Percentiles rank a stretch among this genome's conserved stretches.
Evolutionary conservation across 1,140 invertebrate species (phyloP).

Genomic region (Centruroides vittatus): DNA sequence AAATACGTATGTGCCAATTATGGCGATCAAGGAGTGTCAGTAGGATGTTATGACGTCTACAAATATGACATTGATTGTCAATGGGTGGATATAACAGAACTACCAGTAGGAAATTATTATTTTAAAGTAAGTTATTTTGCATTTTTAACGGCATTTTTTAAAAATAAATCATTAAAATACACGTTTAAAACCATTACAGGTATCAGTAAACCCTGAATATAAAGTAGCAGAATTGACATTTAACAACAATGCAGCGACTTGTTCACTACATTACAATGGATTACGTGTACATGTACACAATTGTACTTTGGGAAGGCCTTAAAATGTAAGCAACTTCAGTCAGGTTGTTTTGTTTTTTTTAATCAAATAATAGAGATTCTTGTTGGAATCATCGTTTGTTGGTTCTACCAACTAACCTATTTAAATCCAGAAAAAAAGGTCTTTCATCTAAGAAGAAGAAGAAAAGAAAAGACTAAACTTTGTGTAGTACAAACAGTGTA

Average conservation of each 20-base stretch:
- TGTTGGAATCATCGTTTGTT: too few species aligned
- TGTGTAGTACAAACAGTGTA: too few species aligned
- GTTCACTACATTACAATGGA: conserved; percentile 61
- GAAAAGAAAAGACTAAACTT: too few species aligned
- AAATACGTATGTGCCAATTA: conserved; percentile 79
- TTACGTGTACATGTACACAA: conserved; percentile 55
- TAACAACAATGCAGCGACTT: conserved; percentile 81
- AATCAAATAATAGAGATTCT: too few species aligned
- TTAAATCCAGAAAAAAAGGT: too few species aligned
- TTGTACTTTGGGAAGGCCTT: conserved; percentile 54
- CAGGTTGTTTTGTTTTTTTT: too few species aligned
- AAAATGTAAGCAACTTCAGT: background rate
- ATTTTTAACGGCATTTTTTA: background rate
- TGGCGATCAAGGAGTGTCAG: conserved; percentile 87
- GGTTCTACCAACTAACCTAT: too few species aligned
- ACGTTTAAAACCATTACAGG: conserved; percentile 25
- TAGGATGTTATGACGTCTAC: conserved; percentile 90
- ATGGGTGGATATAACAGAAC: conserved; percentile 90
- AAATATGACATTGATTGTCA: conserved; percentile 89
- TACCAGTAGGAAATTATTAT: conserved; percentile 65
- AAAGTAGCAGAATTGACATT: conserved; percentile 75
- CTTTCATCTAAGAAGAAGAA: too few species aligned
- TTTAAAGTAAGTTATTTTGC: conserved; percentile 49
- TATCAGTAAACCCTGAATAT: conserved; percentile 65
- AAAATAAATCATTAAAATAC: too few species aligned